Base-by-base conservation (phyloP, 2,888 invertebrate genomes). In the Eretmocerus hayati region DNA sequence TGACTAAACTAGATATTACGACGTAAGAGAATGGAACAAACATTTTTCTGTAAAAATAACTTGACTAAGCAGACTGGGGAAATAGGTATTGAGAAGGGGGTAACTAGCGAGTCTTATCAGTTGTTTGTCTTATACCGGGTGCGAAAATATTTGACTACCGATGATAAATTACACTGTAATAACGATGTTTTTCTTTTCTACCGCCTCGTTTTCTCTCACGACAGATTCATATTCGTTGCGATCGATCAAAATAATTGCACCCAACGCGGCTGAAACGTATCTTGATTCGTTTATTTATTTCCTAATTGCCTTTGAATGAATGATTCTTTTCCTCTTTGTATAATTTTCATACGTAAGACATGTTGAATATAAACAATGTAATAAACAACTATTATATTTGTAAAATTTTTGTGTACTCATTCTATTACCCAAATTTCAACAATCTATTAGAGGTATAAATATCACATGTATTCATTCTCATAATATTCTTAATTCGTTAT, bases 341-440 rank as follows among this genome's bases (percentile, higher is more conserved):
- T 50, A 45, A 53, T 53, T 50, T 53, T 52, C 37, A 46, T 40
- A 49, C 40, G 21, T 46, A 36, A 49, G 48, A 32, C 23, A 42
- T 45, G 46, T 50, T 42, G 45, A 42, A 44, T 49, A 53, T 35
- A 53, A 42, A 53, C 45, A 40, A 45, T 50, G 50, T 50, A 53
- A 53, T 50, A 53, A 53, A 53, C 49, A 53, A 53, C 50, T 50
- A 53, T 50, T 53, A 50, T 53, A 50, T 53, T 33, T 33, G 33
- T 33, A 33, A 33, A 13, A n/a, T 9, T n/a, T n/a, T n/a, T n/a
- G n/a, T n/a, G n/a, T n/a, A n/a, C n/a, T n/a, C n/a, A n/a, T n/a
- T n/a, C n/a, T n/a, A n/a, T n/a, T n/a, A n/a, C n/a, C n/a, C n/a
- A n/a, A n/a, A n/a, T n/a, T n/a, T n/a, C n/a, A n/a, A n/a, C n/a